Evolutionary conservation across 2,113 vertebrate species (phyloP), one percentile per base, ranked within the genome.

Genomic region (Erythrocebus patas): DNA sequence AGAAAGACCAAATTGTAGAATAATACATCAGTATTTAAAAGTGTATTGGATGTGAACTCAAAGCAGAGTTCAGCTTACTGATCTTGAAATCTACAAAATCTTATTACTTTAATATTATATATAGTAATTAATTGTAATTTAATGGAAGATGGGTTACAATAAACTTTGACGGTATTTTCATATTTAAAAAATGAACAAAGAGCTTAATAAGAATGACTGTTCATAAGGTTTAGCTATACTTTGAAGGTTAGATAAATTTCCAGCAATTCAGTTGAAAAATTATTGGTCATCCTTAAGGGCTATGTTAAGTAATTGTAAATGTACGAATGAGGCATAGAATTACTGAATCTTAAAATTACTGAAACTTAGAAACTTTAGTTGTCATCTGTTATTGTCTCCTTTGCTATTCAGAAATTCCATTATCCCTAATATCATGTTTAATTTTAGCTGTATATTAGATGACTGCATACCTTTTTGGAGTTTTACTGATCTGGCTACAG

Each of bases 141-240:
- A 48, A 43, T 22, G 8, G 43, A 75, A 10, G 50, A 87, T 78
- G 30, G 17, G 16, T 32, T 96, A 5, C 38, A 45, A 66, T 9
- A n/a, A 88, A 91, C 25, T 82, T 95, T 93, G 52, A 95, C 84
- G 45, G 38, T 89, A 78, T 85, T 89, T n/a, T 90, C 52, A 88
- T 83, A 55, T 79, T 92, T 30, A 66, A 85, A 91, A 92, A 59
- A 55, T 8, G 17, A 76, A 30, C 43, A 16, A 43, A 84, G 45
- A 88, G 7, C 20, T 61, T 94, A 88, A 45, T 83, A 89, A 55
- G 32, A 96, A 95, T 84, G 12, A 35, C 43, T 85, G 0, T 95
- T 93, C 30, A 8, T 96, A 8, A 83, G 7, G 1, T 78, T 88
- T 93, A 93, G 25, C 25, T 89, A 0, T 73, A 38, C 83, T 93